phyloP scores from a whole-genome alignment of 35 echinoderm and acorn worm genomes.

The Eucidaris tribuloides region DNA sequence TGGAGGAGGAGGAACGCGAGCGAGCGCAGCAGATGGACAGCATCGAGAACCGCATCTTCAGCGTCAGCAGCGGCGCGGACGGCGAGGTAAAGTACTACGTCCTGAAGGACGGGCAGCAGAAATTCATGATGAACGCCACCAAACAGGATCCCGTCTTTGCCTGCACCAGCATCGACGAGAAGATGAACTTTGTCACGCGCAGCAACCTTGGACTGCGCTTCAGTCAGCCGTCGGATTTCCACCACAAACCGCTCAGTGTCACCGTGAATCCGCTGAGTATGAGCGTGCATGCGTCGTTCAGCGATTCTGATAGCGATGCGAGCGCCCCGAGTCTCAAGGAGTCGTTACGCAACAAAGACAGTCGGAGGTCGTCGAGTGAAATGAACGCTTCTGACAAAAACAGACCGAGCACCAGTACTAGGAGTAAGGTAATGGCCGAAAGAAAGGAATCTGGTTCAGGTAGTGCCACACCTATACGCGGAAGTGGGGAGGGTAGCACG shows the following conservation, averaged over 20 bases:
- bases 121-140: constrained; percentile 42
- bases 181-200: constrained; percentile 81
- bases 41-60: constrained; percentile 79
- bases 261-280: constrained; percentile 90
- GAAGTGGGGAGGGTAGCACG: constrained; percentile 47
- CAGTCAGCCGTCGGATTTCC: constrained; percentile 46
- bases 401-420: neutral
- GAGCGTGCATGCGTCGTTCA: constrained; percentile 39
- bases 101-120: constrained; percentile 74
- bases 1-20: constrained; percentile 24
- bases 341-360: neutral
- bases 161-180: constrained; percentile 78
- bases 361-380: neutral
- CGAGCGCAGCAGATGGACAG: constrained; percentile 42
- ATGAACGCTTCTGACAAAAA: neutral
- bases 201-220: constrained; percentile 69
- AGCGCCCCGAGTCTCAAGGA: constrained; percentile 1
- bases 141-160: constrained; percentile 91
- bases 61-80: constrained; percentile 82
- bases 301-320: constrained; percentile 84
- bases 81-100: constrained; percentile 92
- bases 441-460: constrained; percentile 22
- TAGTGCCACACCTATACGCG: neutral
- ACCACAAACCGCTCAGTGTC: constrained; percentile 85
- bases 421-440: neutral